These are phyloP conservation scores for Phoxinus phoxinus DNA, from an alignment of 2,113 vertebrate genomes.

Conservation along the genomic window DNA sequence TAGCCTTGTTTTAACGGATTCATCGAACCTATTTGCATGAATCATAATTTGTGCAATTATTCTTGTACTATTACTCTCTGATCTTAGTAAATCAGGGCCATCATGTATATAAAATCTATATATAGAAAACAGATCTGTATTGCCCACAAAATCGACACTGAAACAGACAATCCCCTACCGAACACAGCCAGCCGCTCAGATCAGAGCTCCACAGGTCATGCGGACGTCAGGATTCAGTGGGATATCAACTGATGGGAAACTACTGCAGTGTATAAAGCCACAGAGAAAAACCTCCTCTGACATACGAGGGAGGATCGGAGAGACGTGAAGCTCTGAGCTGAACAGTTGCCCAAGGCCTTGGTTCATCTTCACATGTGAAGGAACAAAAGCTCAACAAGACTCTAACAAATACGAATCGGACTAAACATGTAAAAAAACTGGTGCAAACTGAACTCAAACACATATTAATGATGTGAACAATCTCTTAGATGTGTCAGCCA, in stretches of 20 bases:
- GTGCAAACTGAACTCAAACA: conserved; percentile 63
- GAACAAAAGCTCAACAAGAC: conserved; percentile 47
- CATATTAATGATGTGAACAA: conserved; percentile 47
- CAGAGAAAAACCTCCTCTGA: conserved; percentile 6
- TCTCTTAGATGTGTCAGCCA: neutral
- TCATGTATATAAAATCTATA: conserved; percentile 7
- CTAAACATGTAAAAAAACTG: conserved; percentile 45
- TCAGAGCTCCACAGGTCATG: conserved; percentile 60
- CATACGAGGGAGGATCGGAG: neutral
- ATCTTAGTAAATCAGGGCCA: conserved; percentile 11
- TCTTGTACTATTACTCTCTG: neutral
- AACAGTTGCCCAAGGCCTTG: conserved; percentile 61
- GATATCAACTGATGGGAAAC: conserved; percentile 15
- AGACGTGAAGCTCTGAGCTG: conserved; percentile 66
- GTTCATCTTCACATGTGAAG: conserved; percentile 52
- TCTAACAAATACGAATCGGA: neutral
- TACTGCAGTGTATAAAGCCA: neutral
- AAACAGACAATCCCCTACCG: conserved; percentile 30
- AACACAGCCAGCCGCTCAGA: conserved; percentile 65
- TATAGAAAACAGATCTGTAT: conserved; percentile 27
- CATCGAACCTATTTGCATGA: neutral
- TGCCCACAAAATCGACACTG: conserved; percentile 45
- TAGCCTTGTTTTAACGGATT: neutral
- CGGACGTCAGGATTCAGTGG: neutral
- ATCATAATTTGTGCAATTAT: neutral